Percentiles rank a stretch among this genome's conserved stretches.
phyloP scores from a whole-genome alignment of 2,113 vertebrate species.

The Siphamia tubifer region DNA sequence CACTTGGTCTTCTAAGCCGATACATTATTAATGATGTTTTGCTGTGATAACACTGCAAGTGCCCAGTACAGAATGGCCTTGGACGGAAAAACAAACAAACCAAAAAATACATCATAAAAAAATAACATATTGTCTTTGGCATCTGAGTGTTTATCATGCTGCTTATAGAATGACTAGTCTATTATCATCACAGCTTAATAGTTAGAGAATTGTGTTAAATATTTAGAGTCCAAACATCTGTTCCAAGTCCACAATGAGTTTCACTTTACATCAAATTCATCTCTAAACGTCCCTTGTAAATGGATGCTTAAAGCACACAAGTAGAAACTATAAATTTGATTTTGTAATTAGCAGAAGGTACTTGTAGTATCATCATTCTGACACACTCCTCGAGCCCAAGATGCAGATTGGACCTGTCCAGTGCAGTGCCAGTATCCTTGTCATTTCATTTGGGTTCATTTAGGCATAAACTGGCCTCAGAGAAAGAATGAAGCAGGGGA shows the following conservation, averaged over 20 bases:
- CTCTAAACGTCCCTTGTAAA: not conserved
- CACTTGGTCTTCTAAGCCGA: slow-evolving; percentile 15
- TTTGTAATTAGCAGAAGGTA: not conserved
- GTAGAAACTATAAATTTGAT: not conserved
- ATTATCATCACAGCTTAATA: not conserved
- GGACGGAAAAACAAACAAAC: not conserved
- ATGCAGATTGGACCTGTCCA: slow-evolving; percentile 30
- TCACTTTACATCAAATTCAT: not conserved
- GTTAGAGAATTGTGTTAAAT: slow-evolving; percentile 13
- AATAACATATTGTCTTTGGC: slow-evolving; percentile 2
- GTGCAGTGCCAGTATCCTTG: slow-evolving; percentile 31
- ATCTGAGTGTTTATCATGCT: too few species aligned
- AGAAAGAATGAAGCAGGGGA: slow-evolving; percentile 37
- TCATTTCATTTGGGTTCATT: slow-evolving; percentile 50
- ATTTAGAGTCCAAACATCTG: slow-evolving; percentile 22
- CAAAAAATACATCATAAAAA: too few species aligned
- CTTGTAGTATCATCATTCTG: slow-evolving; percentile 11
- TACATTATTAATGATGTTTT: slow-evolving; percentile 70
- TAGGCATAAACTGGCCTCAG: slow-evolving; percentile 57
- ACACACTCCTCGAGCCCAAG: slow-evolving; percentile 25
- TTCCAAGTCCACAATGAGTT: not conserved
- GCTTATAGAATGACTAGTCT: not conserved
- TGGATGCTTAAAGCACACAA: not conserved
- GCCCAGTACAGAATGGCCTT: slow-evolving; percentile 20
- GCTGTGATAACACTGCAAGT: slow-evolving; percentile 43